These are phyloP conservation scores for Ochlodes sylvanus DNA, from an alignment of 2,888 invertebrate genomes.

Conservation along the genomic window DNA sequence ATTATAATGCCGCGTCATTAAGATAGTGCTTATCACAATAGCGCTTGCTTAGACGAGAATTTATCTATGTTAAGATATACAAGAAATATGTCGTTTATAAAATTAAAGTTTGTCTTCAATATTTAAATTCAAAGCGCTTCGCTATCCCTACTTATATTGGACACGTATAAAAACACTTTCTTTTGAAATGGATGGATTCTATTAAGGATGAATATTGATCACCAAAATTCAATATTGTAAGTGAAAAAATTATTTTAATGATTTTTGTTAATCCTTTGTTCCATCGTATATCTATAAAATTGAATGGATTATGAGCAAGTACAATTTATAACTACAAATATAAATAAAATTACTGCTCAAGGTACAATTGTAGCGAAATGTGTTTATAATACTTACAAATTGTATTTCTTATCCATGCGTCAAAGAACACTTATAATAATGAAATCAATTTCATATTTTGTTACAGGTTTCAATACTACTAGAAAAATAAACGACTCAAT, in stretches of 20 bases:
- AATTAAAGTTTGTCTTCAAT: too few species aligned
- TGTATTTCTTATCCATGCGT: not conserved
- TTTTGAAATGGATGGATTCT: too few species aligned
- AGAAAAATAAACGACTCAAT: slow-evolving; percentile 21
- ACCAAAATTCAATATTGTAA: too few species aligned
- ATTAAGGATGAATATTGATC: too few species aligned
- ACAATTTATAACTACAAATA: not conserved
- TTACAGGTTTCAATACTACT: slow-evolving; percentile 18
- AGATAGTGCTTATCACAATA: slow-evolving; percentile 69
- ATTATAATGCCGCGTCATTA: slow-evolving; percentile 67
- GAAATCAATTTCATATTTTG: slow-evolving; percentile 27
- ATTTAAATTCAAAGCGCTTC: too few species aligned
- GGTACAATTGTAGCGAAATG: slow-evolving; percentile 8
- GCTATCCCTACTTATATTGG: too few species aligned
- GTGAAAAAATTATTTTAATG: too few species aligned
- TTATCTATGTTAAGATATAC: slow-evolving; percentile 59
- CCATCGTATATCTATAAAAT: too few species aligned
- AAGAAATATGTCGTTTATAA: slow-evolving; percentile 43
- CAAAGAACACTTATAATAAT: slow-evolving; percentile 5
- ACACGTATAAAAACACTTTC: too few species aligned
- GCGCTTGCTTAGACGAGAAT: slow-evolving; percentile 64
- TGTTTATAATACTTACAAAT: slow-evolving; percentile 5
- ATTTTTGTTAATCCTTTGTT: too few species aligned
- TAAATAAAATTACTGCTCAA: slow-evolving; percentile 4
- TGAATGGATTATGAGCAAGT: too few species aligned